Evolutionary conservation across 2,797 vertebrate species (phyloP).

Genomic region (Menidia menidia): DNA sequence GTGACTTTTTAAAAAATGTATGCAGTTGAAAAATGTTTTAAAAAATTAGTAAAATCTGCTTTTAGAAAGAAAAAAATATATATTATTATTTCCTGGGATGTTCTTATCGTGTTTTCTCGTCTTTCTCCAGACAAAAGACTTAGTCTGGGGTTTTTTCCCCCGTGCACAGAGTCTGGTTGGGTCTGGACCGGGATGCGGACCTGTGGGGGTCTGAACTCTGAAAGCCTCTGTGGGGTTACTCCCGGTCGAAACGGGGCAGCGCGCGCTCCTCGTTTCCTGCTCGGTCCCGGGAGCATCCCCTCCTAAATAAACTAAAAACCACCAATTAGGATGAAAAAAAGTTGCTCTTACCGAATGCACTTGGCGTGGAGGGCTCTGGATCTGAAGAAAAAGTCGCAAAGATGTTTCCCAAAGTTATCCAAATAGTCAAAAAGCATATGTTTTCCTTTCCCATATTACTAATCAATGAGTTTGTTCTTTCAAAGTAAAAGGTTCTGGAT

Average conservation of each 20-base stretch:
- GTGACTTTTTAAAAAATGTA: too few species aligned
- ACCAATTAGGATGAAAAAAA: background rate
- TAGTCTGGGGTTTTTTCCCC: constrained; percentile 8
- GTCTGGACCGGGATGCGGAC: constrained; percentile 44
- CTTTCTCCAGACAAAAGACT: constrained; percentile 46
- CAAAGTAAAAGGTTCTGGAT: constrained; percentile 7
- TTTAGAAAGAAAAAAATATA: background rate
- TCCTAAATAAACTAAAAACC: background rate
- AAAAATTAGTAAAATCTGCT: background rate
- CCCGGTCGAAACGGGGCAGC: constrained; percentile 42
- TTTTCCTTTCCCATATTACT: constrained; percentile 82
- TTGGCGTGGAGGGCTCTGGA: constrained; percentile 45
- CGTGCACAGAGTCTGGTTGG: constrained; percentile 45
- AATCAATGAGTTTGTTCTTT: constrained; percentile 10
- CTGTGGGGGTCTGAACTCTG: background rate
- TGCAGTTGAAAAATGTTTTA: background rate
- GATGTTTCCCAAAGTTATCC: constrained; percentile 75
- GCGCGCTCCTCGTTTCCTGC: constrained; percentile 11
- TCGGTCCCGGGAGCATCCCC: background rate
- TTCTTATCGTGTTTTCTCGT: background rate
- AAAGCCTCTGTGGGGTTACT: constrained; percentile 43
- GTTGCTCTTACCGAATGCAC: constrained; percentile 72
- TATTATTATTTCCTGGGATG: background rate
- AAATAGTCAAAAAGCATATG: constrained; percentile 67
- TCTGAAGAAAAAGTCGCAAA: constrained; percentile 69